A percentile compares a stretch with the other conserved stretches of the same genome.
These are phyloP conservation scores for Setophaga coronata DNA, from an alignment of 2,113 vertebrate species.

Conservation along the genomic window DNA sequence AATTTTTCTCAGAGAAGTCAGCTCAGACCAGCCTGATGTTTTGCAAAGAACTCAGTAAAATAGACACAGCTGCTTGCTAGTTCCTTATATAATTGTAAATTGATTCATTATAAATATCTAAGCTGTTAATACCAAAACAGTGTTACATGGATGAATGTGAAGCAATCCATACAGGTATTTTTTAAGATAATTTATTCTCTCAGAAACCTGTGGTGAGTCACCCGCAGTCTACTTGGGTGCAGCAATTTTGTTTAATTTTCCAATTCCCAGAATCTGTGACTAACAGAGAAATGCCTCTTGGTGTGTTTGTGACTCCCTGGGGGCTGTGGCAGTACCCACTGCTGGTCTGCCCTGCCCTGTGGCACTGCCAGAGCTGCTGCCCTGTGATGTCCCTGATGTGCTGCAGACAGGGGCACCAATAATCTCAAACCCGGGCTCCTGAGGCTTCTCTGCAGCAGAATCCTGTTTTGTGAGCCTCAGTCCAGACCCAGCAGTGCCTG, in stretches of 20 bases:
- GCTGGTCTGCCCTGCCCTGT: neutral
- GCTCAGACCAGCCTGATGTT: neutral
- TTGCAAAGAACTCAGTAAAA: conserved; percentile 7
- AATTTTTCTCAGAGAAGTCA: neutral
- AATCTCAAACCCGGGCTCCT: neutral
- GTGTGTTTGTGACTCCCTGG: neutral
- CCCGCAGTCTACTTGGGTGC: neutral
- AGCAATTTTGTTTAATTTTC: neutral
- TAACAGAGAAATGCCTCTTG: neutral
- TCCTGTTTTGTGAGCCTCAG: neutral
- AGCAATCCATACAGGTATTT: neutral
- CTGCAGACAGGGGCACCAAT: neutral
- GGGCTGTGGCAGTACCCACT: accelerated
- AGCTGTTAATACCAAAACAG: conserved; percentile 6
- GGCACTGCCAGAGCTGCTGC: neutral
- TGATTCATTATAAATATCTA: conserved; percentile 46
- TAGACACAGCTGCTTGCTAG: neutral
- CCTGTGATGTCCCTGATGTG: neutral
- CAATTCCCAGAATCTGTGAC: neutral
- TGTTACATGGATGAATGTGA: neutral
- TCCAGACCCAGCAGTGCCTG: neutral
- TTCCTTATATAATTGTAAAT: conserved; percentile 19
- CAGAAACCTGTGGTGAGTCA: neutral
- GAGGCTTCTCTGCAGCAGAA: neutral
- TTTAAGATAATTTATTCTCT: neutral